phyloP scores from a whole-genome alignment of 2,113 vertebrate species.

The Eira barbara region DNA sequence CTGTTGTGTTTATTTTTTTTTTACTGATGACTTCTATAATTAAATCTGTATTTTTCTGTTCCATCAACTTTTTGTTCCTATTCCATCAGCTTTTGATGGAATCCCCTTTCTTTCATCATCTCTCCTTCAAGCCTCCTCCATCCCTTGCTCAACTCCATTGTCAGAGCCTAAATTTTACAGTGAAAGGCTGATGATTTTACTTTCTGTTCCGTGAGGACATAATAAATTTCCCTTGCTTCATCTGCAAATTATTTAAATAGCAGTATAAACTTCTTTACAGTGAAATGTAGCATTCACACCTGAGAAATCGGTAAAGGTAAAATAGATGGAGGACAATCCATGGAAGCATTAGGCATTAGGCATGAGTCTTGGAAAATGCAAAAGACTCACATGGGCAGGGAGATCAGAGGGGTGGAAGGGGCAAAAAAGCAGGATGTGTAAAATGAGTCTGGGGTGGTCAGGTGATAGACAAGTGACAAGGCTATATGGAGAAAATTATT shows the following conservation, averaged over 20 bases:
- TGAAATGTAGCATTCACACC: not conserved
- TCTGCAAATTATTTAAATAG: slow-evolving; percentile 1
- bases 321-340: not conserved
- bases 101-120: not conserved
- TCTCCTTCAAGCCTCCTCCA: not conserved
- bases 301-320: not conserved
- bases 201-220: not conserved
- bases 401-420: not conserved
- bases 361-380: not conserved
- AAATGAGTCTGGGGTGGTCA: not conserved
- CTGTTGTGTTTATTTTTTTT: not conserved
- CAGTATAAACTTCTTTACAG: not conserved
- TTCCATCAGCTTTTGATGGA: not conserved
- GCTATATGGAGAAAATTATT: not conserved
- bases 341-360: not conserved
- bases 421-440: not conserved
- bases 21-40: not conserved
- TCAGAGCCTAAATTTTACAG: not conserved
- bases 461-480: not conserved
- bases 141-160: not conserved
- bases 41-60: not conserved
- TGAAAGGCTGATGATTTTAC: not conserved
- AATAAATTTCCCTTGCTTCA: not conserved
- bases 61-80: not conserved
- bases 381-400: not conserved